Conservation (phyloP, 2,888 invertebrate genomes). For the Hypselothyrea guttata region DNA sequence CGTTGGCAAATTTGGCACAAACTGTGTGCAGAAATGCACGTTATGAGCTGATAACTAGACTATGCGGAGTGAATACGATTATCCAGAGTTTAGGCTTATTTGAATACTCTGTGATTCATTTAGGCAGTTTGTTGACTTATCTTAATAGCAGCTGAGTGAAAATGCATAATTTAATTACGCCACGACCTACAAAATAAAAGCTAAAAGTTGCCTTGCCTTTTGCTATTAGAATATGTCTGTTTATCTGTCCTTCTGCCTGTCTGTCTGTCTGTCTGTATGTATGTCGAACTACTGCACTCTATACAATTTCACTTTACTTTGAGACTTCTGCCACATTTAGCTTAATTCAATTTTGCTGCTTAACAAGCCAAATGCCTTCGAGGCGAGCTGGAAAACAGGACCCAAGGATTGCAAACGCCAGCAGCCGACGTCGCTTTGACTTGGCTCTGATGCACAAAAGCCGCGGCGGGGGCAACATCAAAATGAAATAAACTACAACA, state of each 20-base stretch:
- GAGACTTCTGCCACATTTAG: constrained; percentile 47
- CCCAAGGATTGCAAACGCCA: constrained; percentile 24
- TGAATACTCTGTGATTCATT: constrained; percentile 20
- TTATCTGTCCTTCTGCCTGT: constrained; percentile 1
- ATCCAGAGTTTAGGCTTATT: too few species aligned
- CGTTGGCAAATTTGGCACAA: constrained; percentile 24
- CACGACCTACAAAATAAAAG: constrained; percentile 13
- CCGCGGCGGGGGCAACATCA: neutral
- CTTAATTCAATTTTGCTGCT: constrained; percentile 65
- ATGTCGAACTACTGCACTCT: constrained; percentile 26
- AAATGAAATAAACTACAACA: constrained; percentile 18
- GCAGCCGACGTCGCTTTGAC: constrained; percentile 9
- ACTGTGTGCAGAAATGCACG: constrained; percentile 2
- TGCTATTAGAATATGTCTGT: constrained; percentile 2
- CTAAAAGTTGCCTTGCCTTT: neutral
- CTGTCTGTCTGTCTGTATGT: neutral
- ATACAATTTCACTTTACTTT: constrained; percentile 36
- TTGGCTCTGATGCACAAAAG: constrained; percentile 37
- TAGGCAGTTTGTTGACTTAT: constrained; percentile 32
- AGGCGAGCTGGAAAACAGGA: constrained; percentile 37
- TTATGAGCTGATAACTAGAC: neutral
- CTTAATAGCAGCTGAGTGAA: constrained; percentile 30
- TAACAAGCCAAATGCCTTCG: constrained; percentile 62
- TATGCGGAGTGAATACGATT: neutral
- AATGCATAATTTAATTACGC: constrained; percentile 49